These are phyloP conservation scores for Sthenelais limicola DNA, from an alignment of 2,888 invertebrate genomes.

Conservation along the genomic window DNA sequence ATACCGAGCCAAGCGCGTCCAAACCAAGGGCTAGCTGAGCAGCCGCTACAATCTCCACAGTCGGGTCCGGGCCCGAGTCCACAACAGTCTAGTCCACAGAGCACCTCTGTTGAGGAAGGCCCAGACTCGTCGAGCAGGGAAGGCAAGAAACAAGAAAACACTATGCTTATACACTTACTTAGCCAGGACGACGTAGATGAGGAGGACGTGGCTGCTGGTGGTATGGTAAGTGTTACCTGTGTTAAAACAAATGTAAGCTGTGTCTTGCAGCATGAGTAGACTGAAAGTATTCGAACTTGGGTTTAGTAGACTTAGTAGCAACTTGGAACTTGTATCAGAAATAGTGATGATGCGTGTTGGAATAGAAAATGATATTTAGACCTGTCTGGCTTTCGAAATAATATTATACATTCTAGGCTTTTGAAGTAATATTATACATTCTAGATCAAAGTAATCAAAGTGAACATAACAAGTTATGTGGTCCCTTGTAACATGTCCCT, in stretches of 20 bases:
- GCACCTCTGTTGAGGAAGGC: conserved; percentile 61
- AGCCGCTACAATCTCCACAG: conserved; percentile 60
- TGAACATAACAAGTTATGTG: no score
- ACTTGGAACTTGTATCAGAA: no score
- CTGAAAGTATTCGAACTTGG: no score
- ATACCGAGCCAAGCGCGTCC: neutral
- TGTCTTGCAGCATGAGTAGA: no score
- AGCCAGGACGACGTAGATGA: conserved; percentile 80
- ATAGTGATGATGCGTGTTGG: no score
- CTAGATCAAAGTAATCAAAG: no score
- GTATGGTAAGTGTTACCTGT: neutral
- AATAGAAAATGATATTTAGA: no score
- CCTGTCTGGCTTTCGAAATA: neutral
- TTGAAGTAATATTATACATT: no score
- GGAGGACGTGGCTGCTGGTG: conserved; percentile 52
- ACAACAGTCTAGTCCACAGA: conserved; percentile 56
- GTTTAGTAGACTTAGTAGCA: no score
- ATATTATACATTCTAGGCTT: neutral
- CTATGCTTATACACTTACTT: conserved; percentile 75
- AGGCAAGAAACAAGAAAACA: conserved; percentile 46
- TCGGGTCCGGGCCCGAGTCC: conserved; percentile 62
- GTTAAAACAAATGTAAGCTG: neutral
- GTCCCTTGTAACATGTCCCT: no score
- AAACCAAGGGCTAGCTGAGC: neutral
- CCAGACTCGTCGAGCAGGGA: conserved; percentile 50